Base-by-base conservation (phyloP, 2,888 invertebrate species). In the Drosophila stalkeri region DNA sequence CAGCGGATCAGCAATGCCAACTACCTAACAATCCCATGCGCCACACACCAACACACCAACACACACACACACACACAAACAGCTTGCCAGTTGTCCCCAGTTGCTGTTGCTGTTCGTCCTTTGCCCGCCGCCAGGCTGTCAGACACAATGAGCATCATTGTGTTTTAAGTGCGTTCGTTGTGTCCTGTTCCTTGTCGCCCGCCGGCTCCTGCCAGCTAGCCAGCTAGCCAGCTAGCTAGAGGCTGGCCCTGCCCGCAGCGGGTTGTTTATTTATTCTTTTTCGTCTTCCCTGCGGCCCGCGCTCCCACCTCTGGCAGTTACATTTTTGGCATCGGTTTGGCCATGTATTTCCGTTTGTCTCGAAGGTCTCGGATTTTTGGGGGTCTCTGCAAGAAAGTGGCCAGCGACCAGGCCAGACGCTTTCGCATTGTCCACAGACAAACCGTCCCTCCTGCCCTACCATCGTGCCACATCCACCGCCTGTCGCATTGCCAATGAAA, bases 61-160 rank as follows among this genome's bases (percentile, higher is more conserved):
- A 3, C 39, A 57, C 64, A 52, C 18, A 20, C 51, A 44, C 43
- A 37, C 52, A 37, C 6, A 11, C 20, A 20, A 46, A 41, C 27
- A 44, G 44, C 20, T 14, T 20, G 27, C 41, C 62, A 43, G 62
- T 51, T 54, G 60, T 44, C 47, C 76, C 77, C 68, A 49, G 81
- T 20, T 20, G 35, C n/a, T 23, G 49, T 18, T 49, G 35, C 33
- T 52, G 49, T 49, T 37, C 49, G 64, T 43, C 62, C 70, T 59
- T 65, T 47, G 52, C 63, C 67, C 41, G 64, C 64, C 54, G 80
- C 77, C 72, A 39, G 81, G 72, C 86, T 89, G 89, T 87, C 87
- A 87, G 84, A 89, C 86, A 87, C 87, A 87, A 89, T 89, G 89
- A 87, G 89, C 89, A 81, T 87, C 87, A 87, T 87, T 87, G 89